These are phyloP conservation scores for Sphecodes monilicornis DNA, from an alignment of 2,888 invertebrate genomes.

Conservation along the genomic window DNA sequence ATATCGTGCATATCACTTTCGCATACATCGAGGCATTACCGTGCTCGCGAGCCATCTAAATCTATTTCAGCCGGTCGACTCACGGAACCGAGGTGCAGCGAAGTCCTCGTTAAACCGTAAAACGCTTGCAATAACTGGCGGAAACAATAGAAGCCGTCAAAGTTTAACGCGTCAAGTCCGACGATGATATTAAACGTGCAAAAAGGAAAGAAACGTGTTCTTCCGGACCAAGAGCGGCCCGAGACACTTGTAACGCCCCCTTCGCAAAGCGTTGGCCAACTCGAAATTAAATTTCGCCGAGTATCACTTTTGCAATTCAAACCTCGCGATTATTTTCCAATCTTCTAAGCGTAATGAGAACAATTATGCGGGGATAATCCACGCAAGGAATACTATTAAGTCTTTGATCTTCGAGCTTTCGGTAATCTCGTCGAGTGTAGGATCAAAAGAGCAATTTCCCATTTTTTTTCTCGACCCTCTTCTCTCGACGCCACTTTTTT, in stretches of 20 bases:
- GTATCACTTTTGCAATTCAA: slow-evolving; percentile 40
- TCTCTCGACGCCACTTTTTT: not conserved
- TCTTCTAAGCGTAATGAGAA: slow-evolving; percentile 30
- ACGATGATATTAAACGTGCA: slow-evolving; percentile 5
- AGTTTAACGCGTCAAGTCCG: slow-evolving; percentile 10
- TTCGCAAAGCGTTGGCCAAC: slow-evolving; percentile 18
- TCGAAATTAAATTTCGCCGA: slow-evolving; percentile 49
- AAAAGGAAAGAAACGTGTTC: not conserved
- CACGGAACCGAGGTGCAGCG: not conserved
- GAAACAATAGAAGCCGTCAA: slow-evolving; percentile 28
- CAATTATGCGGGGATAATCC: slow-evolving; percentile 32
- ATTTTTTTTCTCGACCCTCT: slow-evolving; percentile 7
- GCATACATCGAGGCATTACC: not conserved
- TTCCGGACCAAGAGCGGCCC: not conserved
- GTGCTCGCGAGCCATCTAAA: not conserved
- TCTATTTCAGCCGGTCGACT: slow-evolving; percentile 6
- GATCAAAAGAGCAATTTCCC: slow-evolving; percentile 47
- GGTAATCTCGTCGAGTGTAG: slow-evolving; percentile 31
- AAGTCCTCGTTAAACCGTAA: slow-evolving; percentile 14
- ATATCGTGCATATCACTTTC: not conserved
- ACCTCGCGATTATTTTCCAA: slow-evolving; percentile 40
- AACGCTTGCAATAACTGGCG: not conserved
- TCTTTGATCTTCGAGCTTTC: slow-evolving; percentile 41
- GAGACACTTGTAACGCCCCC: not conserved
- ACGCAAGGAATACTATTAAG: slow-evolving; percentile 42